Evolutionary conservation across 2,888 invertebrate genomes (phyloP), one percentile per base, ranked within the genome.

Genomic region (Fragum sueziense): DNA sequence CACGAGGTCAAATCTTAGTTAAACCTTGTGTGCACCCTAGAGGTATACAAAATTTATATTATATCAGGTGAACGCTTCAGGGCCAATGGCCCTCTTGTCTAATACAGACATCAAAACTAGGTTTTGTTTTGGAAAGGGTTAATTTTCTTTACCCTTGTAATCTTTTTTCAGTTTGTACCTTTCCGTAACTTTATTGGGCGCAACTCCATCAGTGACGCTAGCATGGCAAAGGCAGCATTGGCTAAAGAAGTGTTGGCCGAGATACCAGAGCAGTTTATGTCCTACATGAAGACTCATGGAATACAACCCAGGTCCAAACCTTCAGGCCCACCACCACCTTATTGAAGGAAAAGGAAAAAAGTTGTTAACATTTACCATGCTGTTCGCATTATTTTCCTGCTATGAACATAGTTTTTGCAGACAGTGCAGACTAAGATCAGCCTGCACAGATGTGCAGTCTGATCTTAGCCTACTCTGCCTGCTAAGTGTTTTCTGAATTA

Each of bases 231-330:
- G 77, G 91, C 91, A 25, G 91, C 91, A 41, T 90, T 95, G 78
- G 95, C 95, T 33, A 94, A 94, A 87, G 95, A 95, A 87, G 95
- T 95, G 34, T 89, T 93, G 85, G 91, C 90, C 33, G 91, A 92
- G 78, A 87, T 92, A 37, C 92, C 92, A 4, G 91, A 93, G 27
- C 95, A 95, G 87, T 91, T 95, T 57, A 91, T 94, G 41, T 91
- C 92, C 0, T 94, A 93, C 87, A 94, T 95, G 94, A 94, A 93
- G 85, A 86, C 85, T 29, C 78, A 87, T 14, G 86, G 87, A 27
- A 86, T 92, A 54, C 77, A 82, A 59, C 92, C 92, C 31, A 61
- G 33, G 31, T n/a, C 33, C 20, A 61, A 20, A 61, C 61, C 61
- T 6, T 61, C 61, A n/a, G 31, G 61, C 9, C 61, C 61, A 0